A percentile compares a stretch with the other conserved stretches of the same genome.
phyloP scores from a whole-genome alignment of 1,140 invertebrate genomes.

The Portunus trituberculatus region DNA sequence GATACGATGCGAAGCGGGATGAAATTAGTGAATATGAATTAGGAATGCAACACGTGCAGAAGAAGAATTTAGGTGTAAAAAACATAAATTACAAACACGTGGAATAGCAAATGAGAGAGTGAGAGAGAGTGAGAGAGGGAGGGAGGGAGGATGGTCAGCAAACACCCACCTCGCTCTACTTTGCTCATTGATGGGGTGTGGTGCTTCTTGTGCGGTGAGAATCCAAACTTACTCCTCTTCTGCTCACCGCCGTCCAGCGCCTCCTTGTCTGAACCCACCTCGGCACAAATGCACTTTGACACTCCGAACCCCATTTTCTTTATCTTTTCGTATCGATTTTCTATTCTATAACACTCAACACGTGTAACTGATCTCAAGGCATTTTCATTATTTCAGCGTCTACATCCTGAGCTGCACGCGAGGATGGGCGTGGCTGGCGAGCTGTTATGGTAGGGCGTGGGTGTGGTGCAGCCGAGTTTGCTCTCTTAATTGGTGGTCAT shows the following conservation, averaged over 20 bases:
- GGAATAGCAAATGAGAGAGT: not conserved
- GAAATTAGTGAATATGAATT: too few relatives aligned
- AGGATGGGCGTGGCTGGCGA: not conserved
- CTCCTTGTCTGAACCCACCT: conserved; percentile 39
- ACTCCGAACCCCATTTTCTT: conserved; percentile 58
- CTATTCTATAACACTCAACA: not conserved
- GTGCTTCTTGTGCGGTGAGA: conserved; percentile 51
- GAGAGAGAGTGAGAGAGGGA: not conserved
- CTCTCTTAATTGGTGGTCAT: not conserved
- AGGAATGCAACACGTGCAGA: too few relatives aligned
- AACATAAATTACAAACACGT: too few relatives aligned
- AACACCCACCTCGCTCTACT: conserved; percentile 60
- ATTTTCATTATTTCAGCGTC: not conserved
- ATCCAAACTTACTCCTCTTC: conserved; percentile 52
- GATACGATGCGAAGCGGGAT: too few relatives aligned
- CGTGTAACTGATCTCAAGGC: not conserved
- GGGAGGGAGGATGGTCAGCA: not conserved
- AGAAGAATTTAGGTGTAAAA: too few relatives aligned
- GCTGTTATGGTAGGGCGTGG: too few relatives aligned
- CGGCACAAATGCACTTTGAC: conserved; percentile 61
- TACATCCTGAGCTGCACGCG: not conserved
- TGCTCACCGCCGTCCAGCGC: not conserved
- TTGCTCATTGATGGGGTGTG: conserved; percentile 60
- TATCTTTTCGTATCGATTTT: not conserved
- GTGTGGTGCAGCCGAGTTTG: not conserved